Base-by-base conservation (phyloP, 2,797 vertebrate species). In the Halcyon leucocephala region DNA sequence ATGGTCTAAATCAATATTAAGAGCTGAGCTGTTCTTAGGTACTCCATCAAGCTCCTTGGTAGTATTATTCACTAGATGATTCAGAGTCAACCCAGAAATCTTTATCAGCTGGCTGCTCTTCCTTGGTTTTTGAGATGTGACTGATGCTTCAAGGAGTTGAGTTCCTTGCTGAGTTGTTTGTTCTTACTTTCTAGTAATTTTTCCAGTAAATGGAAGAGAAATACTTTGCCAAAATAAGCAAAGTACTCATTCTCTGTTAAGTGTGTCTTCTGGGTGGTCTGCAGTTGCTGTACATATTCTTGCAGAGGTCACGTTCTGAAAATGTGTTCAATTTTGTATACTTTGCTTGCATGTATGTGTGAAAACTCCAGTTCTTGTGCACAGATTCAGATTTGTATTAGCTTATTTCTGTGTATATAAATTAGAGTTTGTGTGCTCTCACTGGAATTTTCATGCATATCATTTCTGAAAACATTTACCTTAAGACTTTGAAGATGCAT, bases 261-360 rank as follows among this genome's bases (percentile, higher is more conserved):
- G 14, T 88, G 42, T 93, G 70, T 96, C 82, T 88, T 12, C 78
- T 92, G 91, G 77, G 84, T 96, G 94, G 86, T 95, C 82, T 92
- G 83, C 74, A 83, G 67, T 94, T 89, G 90, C 89, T 97, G 95
- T 97, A 94, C 82, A 93, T 89, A 94, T 81, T 93, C 90, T 95
- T 89, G 94, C 88, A 85, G 89, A 92, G 82, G 70, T 96, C 90
- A 82, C 0, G 0, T 94, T 95, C 80, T 90, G 66, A 94, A 94
- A 94, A 58, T n/a, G 37, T 90, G 90, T 89, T 89, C 9, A 11
- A 42, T 95, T 95, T 86, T 90, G 69, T 83, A 76, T 95, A 84
- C 52, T 90, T 91, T 81, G 90, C 87, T 93, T 93, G 92, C 92
- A 71, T 74, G 86, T 86, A 33, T 90, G 90, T 77, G 76, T 95